A percentile compares a stretch with the other conserved stretches of the same genome.
phyloP scores from a whole-genome alignment of 2,797 vertebrate genomes.

The Streptopelia turtur region DNA sequence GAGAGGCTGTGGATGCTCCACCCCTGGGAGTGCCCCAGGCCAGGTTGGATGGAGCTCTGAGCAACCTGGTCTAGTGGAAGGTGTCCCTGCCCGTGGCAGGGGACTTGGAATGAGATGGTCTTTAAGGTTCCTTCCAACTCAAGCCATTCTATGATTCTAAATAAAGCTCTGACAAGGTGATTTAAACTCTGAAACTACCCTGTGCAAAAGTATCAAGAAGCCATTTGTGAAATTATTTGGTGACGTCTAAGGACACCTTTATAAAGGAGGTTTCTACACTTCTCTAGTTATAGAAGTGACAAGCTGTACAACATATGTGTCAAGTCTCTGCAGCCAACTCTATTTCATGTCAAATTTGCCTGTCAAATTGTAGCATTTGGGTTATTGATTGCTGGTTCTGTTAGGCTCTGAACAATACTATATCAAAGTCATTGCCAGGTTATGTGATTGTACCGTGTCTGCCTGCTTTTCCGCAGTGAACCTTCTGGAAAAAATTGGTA shows the following conservation, averaged over 20 bases:
- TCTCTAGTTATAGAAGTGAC: neutral
- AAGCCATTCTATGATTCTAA: no score
- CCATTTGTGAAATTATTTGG: neutral
- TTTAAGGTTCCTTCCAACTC: no score
- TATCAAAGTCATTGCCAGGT: neutral
- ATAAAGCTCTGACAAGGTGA: neutral
- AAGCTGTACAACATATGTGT: neutral
- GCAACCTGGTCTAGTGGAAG: no score
- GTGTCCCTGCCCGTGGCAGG: no score
- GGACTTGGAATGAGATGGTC: no score
- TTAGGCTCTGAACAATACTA: neutral
- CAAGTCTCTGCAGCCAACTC: neutral
- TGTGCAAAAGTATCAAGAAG: neutral
- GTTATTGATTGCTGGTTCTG: neutral
- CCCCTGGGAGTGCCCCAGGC: no score
- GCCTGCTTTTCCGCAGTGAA: neutral
- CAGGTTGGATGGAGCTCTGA: no score
- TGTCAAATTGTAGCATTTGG: neutral
- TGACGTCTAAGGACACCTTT: neutral
- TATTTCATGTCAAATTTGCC: slow-evolving; percentile 5
- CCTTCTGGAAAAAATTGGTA: neutral
- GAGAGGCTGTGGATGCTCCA: no score
- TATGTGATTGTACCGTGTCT: neutral
- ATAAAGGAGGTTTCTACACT: neutral
- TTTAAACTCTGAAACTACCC: neutral